Percentiles rank a stretch among this genome's conserved stretches.
phyloP scores from a whole-genome alignment of 2,888 invertebrate genomes.

The Acanthosepion esculentum region DNA sequence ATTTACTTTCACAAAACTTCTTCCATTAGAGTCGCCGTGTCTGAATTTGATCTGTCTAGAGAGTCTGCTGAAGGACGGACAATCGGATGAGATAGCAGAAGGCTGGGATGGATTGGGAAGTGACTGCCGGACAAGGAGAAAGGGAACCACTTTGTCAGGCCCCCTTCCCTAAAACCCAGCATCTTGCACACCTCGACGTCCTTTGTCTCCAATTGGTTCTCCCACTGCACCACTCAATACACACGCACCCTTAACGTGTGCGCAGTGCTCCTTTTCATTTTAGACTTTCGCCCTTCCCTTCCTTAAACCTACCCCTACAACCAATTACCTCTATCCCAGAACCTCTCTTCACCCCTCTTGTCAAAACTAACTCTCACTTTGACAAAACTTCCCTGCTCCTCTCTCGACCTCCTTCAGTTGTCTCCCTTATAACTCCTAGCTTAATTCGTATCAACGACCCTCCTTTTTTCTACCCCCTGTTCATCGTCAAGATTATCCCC shows the following conservation, averaged over 20 bases:
- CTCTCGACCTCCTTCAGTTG: neutral
- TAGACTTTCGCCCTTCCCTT: neutral
- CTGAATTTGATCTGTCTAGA: conserved; percentile 21
- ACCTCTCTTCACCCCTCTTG: neutral
- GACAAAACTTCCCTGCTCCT: neutral
- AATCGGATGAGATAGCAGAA: neutral
- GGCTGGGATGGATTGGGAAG: neutral
- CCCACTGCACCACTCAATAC: neutral
- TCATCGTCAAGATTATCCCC: neutral
- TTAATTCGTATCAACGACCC: neutral
- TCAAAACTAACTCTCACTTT: conserved; percentile 15
- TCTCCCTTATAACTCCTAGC: neutral
- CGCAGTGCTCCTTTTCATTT: neutral
- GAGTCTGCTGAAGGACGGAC: conserved; percentile 21
- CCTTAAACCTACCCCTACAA: neutral
- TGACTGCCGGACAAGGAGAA: conserved; percentile 9
- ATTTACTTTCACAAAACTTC: neutral
- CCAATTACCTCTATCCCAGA: conserved; percentile 7
- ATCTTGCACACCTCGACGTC: neutral
- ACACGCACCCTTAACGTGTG: conserved; percentile 14
- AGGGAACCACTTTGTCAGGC: neutral
- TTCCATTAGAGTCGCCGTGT: neutral
- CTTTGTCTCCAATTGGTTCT: neutral
- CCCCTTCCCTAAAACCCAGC: conserved; percentile 20
- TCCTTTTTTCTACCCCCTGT: neutral